Conservation (phyloP, 2,797 vertebrate species). For the Erpetoichthys calabaricus region DNA sequence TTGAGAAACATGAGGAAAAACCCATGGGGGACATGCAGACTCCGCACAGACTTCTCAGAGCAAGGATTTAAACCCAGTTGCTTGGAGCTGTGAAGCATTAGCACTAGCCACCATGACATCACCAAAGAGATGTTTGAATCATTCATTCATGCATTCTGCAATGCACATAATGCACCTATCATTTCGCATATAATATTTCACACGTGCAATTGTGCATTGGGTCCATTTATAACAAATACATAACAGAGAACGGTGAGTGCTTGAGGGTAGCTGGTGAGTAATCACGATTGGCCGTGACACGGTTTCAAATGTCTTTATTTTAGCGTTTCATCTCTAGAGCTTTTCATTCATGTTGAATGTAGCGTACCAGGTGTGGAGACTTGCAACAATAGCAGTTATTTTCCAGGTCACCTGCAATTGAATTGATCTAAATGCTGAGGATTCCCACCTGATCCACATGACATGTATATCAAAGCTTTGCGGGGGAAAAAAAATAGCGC, state of each 20-base stretch:
- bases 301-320: not conserved
- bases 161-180: too few relatives aligned
- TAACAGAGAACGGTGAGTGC: not conserved
- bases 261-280: conserved; percentile 6
- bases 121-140: too few relatives aligned
- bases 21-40: too few relatives aligned
- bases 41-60: too few relatives aligned
- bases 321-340: not conserved
- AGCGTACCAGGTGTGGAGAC: conserved; percentile 6
- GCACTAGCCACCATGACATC: too few relatives aligned
- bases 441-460: not conserved
- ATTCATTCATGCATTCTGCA: too few relatives aligned
- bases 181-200: too few relatives aligned
- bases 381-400: not conserved
- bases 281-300: not conserved
- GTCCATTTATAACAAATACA: too few relatives aligned
- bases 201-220: too few relatives aligned
- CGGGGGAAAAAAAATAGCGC: not conserved
- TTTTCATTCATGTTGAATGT: not conserved
- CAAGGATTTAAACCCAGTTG: too few relatives aligned
- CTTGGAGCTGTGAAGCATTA: too few relatives aligned
- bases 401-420: not conserved
- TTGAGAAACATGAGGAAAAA: too few relatives aligned
- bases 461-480: not conserved
- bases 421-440: not conserved